Base-by-base conservation (phyloP, 2,797 vertebrate genomes). In the Tokudaia tokunoshimensis region DNA sequence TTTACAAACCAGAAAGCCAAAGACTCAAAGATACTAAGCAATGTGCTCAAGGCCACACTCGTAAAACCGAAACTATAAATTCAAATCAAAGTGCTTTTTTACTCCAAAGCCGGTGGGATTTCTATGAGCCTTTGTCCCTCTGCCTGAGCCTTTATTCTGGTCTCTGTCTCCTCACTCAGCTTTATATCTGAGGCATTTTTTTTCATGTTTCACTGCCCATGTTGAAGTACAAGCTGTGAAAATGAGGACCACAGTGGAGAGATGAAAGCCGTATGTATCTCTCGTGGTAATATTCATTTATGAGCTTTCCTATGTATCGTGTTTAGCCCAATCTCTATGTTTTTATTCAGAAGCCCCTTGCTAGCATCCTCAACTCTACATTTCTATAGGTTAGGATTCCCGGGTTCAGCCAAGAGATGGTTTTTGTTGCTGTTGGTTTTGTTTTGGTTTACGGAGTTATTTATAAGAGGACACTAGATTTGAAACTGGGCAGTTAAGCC, bases 1-100 rank as follows among this genome's bases (percentile, higher is more conserved):
- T 92, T 92, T 81, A 75, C 24, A 75, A 85, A 44, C 55, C 17
- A 95, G 57, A 94, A 96, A 93, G 79, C 24, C 72, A 87, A 89
- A 92, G 44, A 61, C 31, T 70, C 22, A 59, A 83, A 90, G 44
- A 24, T 59, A 15, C 52, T 34, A 80, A 81, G 52, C 78, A 20
- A 22, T n/a, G 13, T 59, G 80, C 34, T 41, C 34, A 76, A 20
- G 50, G 22, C 75, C 76, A 24, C 4, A 2, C 24, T 72, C 6
- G 24, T 31, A 74, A 79, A 79, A 61, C 9, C 12, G 4, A 94
- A 78, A 81, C 37, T 63, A 65, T 24, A 61, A 24, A 65, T 94
- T 84, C 75, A 47, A 22, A 90, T 88, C 59, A 37, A 83, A 93
- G 74, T 10, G 47, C 41, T 41, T 41, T 19, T 31, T 63, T 81